phyloP scores from a whole-genome alignment of 2,113 vertebrate genomes.

The Engystomops pustulosus region DNA sequence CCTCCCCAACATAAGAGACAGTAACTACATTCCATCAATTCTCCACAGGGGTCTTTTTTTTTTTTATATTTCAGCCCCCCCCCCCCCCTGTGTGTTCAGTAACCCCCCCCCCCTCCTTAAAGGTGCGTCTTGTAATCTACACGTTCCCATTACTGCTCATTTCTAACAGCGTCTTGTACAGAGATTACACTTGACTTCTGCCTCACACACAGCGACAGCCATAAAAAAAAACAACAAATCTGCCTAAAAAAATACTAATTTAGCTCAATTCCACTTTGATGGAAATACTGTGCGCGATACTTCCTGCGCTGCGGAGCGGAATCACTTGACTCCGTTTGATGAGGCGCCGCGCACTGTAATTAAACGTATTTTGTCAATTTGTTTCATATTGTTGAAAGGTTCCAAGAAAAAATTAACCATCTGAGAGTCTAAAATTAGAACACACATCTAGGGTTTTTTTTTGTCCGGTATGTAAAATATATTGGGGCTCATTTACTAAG shows the following conservation, averaged over 20 bases:
- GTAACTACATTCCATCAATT: not conserved
- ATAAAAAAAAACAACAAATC: conserved; percentile 34
- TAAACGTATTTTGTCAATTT: conserved; percentile 42
- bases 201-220: not conserved
- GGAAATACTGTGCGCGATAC: conserved; percentile 18
- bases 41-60: too few relatives aligned
- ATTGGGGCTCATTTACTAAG: too few relatives aligned
- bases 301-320: conserved; percentile 21
- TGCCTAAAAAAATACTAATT: conserved; percentile 32
- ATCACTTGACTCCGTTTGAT: conserved; percentile 29
- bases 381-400: conserved; percentile 15
- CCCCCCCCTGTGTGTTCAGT: too few relatives aligned
- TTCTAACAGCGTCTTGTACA: conserved; percentile 16
- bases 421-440: not conserved
- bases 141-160: not conserved
- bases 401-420: not conserved
- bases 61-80: too few relatives aligned
- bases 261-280: conserved; percentile 39
- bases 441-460: not conserved
- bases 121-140: not conserved
- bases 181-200: not conserved
- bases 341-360: conserved; percentile 31
- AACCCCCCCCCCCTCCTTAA: not conserved
- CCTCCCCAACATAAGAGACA: not conserved
- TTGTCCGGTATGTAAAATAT: too few relatives aligned